phyloP scores from a whole-genome alignment of 2,113 vertebrate genomes.

The Daboia siamensis region DNA sequence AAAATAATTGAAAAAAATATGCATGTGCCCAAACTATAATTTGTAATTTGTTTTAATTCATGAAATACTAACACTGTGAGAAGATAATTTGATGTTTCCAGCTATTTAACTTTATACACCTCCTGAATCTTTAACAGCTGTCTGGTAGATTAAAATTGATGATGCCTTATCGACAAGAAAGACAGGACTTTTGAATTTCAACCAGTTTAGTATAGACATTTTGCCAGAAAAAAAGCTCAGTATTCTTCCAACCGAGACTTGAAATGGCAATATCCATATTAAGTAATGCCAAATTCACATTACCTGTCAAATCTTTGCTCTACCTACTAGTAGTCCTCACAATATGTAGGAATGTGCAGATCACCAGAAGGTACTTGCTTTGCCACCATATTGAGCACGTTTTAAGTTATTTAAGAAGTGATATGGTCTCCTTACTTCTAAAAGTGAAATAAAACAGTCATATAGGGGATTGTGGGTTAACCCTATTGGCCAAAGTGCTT shows the following conservation, averaged over 20 bases:
- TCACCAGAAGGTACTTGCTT: background rate
- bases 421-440: background rate
- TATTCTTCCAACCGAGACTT: background rate
- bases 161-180: background rate
- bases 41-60: constrained; percentile 16
- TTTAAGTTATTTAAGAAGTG: background rate
- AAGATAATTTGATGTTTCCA: background rate
- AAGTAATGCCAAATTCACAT: background rate
- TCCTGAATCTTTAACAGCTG: background rate
- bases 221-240: background rate
- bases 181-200: background rate
- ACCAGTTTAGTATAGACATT: background rate
- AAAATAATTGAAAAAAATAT: constrained; percentile 3
- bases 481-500: background rate
- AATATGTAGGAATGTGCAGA: background rate
- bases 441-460: background rate
- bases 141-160: background rate
- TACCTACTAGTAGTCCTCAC: background rate
- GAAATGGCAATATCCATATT: background rate
- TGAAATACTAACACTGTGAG: background rate
- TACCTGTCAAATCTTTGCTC: background rate
- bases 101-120: background rate
- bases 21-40: background rate
- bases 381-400: background rate
- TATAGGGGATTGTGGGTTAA: background rate